Percentiles rank a stretch among this genome's conserved stretches.
phyloP scores from a whole-genome alignment of 1,140 invertebrate species.

The Artemia franciscana region DNA sequence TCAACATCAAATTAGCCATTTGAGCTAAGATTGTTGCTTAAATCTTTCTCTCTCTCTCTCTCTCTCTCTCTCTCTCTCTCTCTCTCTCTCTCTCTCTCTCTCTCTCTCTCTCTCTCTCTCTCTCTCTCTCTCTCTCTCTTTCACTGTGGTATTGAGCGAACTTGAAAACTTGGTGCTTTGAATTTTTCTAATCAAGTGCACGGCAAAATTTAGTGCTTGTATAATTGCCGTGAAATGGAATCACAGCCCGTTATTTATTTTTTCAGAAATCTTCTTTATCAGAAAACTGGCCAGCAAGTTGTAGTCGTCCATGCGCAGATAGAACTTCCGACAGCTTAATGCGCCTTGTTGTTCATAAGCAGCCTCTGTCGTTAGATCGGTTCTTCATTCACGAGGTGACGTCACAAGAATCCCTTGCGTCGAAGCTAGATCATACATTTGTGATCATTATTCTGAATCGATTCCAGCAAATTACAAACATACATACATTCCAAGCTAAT shows the following conservation, averaged over 20 bases:
- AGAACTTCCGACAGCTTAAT: constrained; percentile 19
- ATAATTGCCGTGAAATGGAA: too few species aligned
- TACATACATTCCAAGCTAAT: constrained; percentile 30
- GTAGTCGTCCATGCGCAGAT: constrained; percentile 19
- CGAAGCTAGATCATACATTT: constrained; percentile 29
- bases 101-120: too few species aligned
- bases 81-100: too few species aligned
- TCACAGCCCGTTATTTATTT: constrained; percentile 7
- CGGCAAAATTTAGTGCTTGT: too few species aligned
- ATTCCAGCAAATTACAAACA: constrained; percentile 31
- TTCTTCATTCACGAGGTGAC: constrained; percentile 38
- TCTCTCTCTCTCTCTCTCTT: too few species aligned
- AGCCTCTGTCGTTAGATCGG: constrained; percentile 37
- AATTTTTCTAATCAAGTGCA: too few species aligned
- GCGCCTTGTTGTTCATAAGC: constrained; percentile 35
- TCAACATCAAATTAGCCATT: too few species aligned
- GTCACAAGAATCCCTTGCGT: constrained; percentile 26
- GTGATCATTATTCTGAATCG: constrained; percentile 31
- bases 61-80: too few species aligned
- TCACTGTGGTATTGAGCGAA: too few species aligned
- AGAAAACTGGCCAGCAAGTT: constrained; percentile 25
- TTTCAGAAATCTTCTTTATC: constrained; percentile 26
- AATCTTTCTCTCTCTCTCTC: too few species aligned
- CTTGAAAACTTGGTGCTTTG: too few species aligned
- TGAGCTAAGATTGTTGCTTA: too few species aligned